Base-by-base conservation (phyloP, 2,888 invertebrate genomes). In the Neoaliturus tenellus region DNA sequence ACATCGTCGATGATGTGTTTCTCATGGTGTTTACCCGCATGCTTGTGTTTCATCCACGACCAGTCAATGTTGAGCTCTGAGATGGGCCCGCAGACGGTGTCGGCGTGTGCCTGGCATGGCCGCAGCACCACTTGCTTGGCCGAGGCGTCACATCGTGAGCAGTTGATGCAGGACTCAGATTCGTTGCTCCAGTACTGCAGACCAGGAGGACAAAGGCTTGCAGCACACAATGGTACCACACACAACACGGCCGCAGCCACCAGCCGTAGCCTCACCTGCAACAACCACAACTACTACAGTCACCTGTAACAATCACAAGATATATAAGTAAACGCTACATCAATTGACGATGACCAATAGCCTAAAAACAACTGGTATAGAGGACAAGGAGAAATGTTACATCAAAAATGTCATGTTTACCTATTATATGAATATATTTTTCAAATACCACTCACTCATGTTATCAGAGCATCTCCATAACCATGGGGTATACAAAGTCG, bases 31-130 rank as follows among this genome's bases (percentile, higher is more conserved):
- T 83, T 83, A n/a, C 69, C 81, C 20, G 39, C 14, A 20, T 20
- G 23, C n/a, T 41, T 67, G 51, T 67, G 81, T 25, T 81, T 81
- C 23, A 82, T 89, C 90, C 92, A 92, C 89, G 93, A 89, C 94
- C 93, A 93, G 90, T 93, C 93, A 87, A 95, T 92, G 88, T 93
- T 92, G 86, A 95, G 91, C 88, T 94, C 93, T 86, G 93, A 92
- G 62, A 95, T 91, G 0, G 95, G 93, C 55, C 94, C 95, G 90
- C 96, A 96, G 87, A 94, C 91, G 58, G 96, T 95, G 90, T 96
- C 95, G 85, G 94, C 92, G 91, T 96, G 95, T 85, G 94, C 91
- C 88, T 95, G 95, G 91, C 96, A 96, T 83, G 96, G 96, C 82
- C 94, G 92, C 85, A 94, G 90, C 58, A 95, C 95, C 85, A 95